Conservation (phyloP, 2,888 invertebrate genomes). For the Tachina lurida region DNA sequence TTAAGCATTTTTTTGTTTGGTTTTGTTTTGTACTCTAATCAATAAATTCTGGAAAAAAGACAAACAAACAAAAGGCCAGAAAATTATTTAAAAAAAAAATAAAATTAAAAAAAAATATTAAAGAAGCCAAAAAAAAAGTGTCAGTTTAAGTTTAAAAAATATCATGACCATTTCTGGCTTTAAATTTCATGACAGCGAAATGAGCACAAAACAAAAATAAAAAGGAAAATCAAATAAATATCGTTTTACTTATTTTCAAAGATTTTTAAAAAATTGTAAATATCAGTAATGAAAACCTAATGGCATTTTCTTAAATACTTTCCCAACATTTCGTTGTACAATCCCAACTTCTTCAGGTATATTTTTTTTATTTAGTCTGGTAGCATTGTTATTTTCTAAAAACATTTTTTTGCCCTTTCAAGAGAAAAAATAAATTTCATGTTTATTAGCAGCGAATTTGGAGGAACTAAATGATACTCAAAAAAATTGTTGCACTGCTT, state of each 20-base stretch:
- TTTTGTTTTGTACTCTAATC: constrained; percentile 34
- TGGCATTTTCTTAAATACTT: too few species aligned
- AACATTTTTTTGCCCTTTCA: too few species aligned
- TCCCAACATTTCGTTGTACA: too few species aligned
- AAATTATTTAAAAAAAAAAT: not conserved
- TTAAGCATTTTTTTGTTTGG: not conserved
- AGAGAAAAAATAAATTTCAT: too few species aligned
- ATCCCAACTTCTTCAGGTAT: too few species aligned
- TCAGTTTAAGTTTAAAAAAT: constrained; percentile 42
- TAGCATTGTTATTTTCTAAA: too few species aligned
- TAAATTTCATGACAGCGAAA: constrained; percentile 48
- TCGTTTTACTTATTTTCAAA: not conserved
- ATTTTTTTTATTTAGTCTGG: too few species aligned
- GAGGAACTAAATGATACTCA: too few species aligned
- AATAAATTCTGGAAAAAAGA: constrained; percentile 38
- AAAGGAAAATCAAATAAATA: constrained; percentile 13
- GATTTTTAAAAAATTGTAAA: not conserved
- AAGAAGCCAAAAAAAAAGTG: constrained; percentile 62
- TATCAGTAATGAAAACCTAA: not conserved
- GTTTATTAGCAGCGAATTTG: too few species aligned
- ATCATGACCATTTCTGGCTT: constrained; percentile 64
- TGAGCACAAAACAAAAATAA: not conserved
- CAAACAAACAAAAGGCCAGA: constrained; percentile 20
- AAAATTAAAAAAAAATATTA: constrained; percentile 1
- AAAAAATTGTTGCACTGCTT: too few species aligned